Evolutionary conservation across 2,797 vertebrate genomes (phyloP).

Genomic region (Sebastes kiyomatsui): DNA sequence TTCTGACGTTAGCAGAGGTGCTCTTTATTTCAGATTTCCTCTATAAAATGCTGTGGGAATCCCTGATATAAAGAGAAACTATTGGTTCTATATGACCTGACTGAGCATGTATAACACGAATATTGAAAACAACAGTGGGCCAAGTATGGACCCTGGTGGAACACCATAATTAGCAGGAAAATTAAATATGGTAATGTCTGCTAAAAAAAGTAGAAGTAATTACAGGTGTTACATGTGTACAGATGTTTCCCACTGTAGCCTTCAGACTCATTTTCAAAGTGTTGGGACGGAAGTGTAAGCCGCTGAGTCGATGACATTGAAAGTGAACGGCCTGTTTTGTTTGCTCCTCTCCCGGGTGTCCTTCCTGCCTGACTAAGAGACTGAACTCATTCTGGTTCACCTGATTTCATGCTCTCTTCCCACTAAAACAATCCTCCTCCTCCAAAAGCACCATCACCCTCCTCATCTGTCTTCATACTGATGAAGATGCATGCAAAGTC

Average conservation of each 20-base stretch:
- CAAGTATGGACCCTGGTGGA: background rate
- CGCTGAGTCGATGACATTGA: constrained; percentile 11
- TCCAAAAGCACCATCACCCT: constrained; percentile 65
- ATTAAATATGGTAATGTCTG: fast-evolving
- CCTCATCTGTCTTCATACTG: constrained; percentile 71
- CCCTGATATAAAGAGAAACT: no score
- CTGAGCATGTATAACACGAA: background rate
- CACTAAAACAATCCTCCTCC: constrained; percentile 66
- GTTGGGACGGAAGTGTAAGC: background rate
- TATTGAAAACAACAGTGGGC: background rate
- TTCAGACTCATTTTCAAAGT: background rate
- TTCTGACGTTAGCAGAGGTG: no score
- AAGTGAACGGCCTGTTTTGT: constrained; percentile 35
- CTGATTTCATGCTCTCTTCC: constrained; percentile 72
- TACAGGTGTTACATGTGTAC: background rate
- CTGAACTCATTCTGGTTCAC: constrained; percentile 70
- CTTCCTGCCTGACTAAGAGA: constrained; percentile 61
- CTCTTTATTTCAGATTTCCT: no score
- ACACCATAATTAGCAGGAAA: background rate
- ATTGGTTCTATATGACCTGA: background rate
- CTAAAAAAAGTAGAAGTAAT: background rate
- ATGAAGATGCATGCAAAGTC: constrained; percentile 80
- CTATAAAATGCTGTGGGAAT: no score
- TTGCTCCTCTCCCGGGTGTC: constrained; percentile 56
- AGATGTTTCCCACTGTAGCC: background rate